Base-by-base conservation (phyloP, 2,888 invertebrate species). In the Hemicrepidius hirtus region DNA sequence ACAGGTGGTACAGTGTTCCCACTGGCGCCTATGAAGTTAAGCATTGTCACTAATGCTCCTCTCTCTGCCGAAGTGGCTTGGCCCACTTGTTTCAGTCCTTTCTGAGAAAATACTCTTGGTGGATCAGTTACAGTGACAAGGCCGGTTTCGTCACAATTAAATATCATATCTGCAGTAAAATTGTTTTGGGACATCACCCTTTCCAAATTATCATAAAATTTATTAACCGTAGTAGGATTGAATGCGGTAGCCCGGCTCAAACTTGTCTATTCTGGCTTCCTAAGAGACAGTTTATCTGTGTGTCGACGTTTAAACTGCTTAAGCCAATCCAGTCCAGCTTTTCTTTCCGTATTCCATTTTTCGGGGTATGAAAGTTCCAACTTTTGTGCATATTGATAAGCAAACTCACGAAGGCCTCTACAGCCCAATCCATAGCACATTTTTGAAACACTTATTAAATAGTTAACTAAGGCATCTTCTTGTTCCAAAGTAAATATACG, bases 121-220 rank as follows among this genome's bases (percentile, higher is more conserved):
- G 24, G 24, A 24, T 24, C 24, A 24, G 24, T 24, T 24, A 24
- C 24, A 2, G 53, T 53, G 3, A 12, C 10, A 3, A 53, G 21
- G 5, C 53, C 53, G 7, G 53, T 53, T 20, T 53, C 53, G 10
- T 53, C 53, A 20, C 21, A 18, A 24, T 53, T 53, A 13, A 21
- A 53, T 7, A 53, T 53, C n/a, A 2, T 24, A 5, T 24, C 24
- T 3, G 24, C 24, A 24, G 3, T 24, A 5, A 24, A 24, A 24
- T 24, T 20, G 16, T 28, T 3, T 53, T 3, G 3, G 1, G 6
- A 3, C 37, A 37, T 37, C 2, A 37, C 37, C 1, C n/a, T 2
- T n/a, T 37, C 37, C 7, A 37, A 10, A 37, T 37, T 37, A n/a
- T n/a, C n/a, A 6, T 5, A 37, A 37, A 37, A 37, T 6, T 37